Evolutionary conservation across 2,888 invertebrate genomes (phyloP).

Genomic region (Eupeodes luniger): DNA sequence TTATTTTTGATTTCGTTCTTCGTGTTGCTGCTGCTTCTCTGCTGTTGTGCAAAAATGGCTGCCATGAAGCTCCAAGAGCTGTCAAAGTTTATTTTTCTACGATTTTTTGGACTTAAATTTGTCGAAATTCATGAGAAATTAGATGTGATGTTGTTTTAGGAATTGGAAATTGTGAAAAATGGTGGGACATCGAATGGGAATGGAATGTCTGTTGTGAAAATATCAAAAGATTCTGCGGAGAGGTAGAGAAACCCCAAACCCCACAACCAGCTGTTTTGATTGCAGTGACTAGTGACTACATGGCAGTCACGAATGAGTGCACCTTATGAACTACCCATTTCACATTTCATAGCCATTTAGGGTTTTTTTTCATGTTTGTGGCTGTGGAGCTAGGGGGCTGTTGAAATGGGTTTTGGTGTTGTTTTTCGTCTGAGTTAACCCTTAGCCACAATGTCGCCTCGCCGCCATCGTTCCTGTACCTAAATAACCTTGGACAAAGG

Average conservation of each 20-base stretch:
- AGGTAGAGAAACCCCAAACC: not conserved
- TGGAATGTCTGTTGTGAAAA: not conserved
- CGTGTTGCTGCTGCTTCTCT: slow-evolving; percentile 34
- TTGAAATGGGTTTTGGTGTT: not conserved
- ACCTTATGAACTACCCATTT: slow-evolving; percentile 3
- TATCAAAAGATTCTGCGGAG: not conserved
- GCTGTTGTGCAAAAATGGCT: slow-evolving; percentile 74
- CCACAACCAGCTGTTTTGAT: slow-evolving; percentile 47
- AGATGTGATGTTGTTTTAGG: not conserved
- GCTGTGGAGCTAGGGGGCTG: no score
- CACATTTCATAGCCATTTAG: not conserved
- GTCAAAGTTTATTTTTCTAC: slow-evolving; percentile 55
- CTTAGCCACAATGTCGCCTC: not conserved
- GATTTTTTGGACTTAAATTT: slow-evolving; percentile 32
- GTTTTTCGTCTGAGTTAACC: not conserved
- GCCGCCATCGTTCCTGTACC: not conserved
- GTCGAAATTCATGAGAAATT: slow-evolving; percentile 13
- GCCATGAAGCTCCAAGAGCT: slow-evolving; percentile 52
- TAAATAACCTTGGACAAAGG: slow-evolving; percentile 8
- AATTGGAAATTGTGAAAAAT: slow-evolving; percentile 1
- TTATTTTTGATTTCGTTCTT: not conserved
- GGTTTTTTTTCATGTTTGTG: not conserved
- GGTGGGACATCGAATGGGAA: not conserved
- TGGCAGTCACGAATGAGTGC: slow-evolving; percentile 62
- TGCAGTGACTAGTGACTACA: slow-evolving; percentile 10